Conservation (phyloP, 92 coral and sea anemone species). For the Zoanthus gigantus region DNA sequence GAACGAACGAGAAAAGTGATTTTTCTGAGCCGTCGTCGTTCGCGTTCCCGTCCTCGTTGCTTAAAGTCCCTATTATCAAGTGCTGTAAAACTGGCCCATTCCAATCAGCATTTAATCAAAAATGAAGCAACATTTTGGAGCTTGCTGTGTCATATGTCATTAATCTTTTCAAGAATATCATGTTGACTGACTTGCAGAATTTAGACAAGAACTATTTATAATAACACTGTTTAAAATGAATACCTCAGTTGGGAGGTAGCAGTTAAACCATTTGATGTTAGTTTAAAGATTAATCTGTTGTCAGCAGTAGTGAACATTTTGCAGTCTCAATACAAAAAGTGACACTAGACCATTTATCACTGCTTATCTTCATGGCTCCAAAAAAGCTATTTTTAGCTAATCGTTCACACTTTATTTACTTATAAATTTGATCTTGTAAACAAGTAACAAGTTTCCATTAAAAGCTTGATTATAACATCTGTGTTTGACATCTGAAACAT, state of each 20-base stretch:
- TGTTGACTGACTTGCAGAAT: neutral
- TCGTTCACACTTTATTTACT: neutral
- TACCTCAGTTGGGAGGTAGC: neutral
- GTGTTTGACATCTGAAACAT: neutral
- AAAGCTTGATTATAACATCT: neutral
- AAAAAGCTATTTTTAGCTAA: constrained; percentile 1
- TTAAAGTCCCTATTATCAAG: neutral
- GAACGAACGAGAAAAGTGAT: too few species aligned
- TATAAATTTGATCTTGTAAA: neutral
- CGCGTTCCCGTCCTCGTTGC: too few species aligned
- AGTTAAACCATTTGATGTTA: neutral
- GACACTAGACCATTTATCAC: neutral
- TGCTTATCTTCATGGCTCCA: neutral
- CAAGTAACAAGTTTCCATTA: constrained; percentile 5
- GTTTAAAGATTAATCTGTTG: neutral
- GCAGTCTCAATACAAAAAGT: neutral
- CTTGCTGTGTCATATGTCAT: constrained; percentile 18
- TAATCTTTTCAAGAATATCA: constrained; percentile 24
- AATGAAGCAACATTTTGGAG: constrained; percentile 27
- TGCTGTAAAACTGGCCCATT: constrained; percentile 22
- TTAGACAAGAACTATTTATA: neutral
- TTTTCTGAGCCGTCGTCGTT: too few species aligned
- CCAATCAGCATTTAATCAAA: constrained; percentile 36
- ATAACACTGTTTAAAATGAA: neutral
- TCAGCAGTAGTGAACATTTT: neutral